Conservation (phyloP, 2,888 invertebrate genomes). For the Lypha dubia region DNA sequence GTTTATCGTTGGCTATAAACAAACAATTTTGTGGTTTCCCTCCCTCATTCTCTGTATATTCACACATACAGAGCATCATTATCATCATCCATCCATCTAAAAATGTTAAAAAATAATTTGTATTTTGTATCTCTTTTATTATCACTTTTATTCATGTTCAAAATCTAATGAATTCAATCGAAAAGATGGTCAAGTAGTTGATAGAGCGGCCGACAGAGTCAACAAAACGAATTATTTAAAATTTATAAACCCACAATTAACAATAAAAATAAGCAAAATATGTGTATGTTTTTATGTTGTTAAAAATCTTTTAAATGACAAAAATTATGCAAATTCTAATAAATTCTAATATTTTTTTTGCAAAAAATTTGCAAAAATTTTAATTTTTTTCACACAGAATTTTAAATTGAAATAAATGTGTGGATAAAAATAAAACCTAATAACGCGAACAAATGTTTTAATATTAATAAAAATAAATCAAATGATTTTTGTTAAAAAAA, state of each 20-base stretch:
- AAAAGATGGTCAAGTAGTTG: slow-evolving; percentile 43
- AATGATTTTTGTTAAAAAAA: not conserved
- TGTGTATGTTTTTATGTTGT: slow-evolving; percentile 18
- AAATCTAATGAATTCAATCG: slow-evolving; percentile 30
- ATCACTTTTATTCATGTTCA: slow-evolving; percentile 16
- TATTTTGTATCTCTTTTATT: slow-evolving; percentile 26
- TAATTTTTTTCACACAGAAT: not conserved
- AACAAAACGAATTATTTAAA: slow-evolving; percentile 52
- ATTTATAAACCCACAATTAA: slow-evolving; percentile 55
- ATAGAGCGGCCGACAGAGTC: slow-evolving; percentile 1
- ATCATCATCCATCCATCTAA: slow-evolving; percentile 33
- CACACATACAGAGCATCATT: slow-evolving; percentile 6
- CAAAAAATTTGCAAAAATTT: slow-evolving; percentile 43
- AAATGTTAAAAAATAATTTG: slow-evolving; percentile 46
- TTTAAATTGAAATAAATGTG: too few relatives aligned
- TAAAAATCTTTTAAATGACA: slow-evolving; percentile 56
- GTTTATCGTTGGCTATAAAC: slow-evolving; percentile 51
- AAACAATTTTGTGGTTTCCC: slow-evolving; percentile 54
- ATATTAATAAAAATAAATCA: slow-evolving; percentile 54
- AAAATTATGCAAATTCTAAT: slow-evolving; percentile 56
- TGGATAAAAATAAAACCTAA: too few relatives aligned
- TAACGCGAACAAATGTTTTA: slow-evolving; percentile 49
- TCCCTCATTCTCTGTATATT: slow-evolving; percentile 22
- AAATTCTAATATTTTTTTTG: slow-evolving; percentile 39
- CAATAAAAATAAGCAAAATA: slow-evolving; percentile 48